Base-by-base conservation (phyloP, 1,140 invertebrate genomes). In the Tetranychus urticae region DNA sequence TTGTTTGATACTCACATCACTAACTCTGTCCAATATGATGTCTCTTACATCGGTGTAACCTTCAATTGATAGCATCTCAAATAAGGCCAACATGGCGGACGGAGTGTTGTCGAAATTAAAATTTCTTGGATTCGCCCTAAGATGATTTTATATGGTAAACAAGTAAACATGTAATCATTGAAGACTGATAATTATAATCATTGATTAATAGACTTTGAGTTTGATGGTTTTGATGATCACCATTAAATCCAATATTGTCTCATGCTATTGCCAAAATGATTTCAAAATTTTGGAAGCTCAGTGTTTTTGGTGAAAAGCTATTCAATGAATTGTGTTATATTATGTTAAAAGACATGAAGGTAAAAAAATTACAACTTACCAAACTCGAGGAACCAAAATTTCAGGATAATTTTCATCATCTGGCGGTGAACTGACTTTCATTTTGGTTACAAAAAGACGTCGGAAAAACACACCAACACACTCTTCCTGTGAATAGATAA, bases 401-500 rank as follows among this genome's bases (percentile, higher is more conserved):
- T 86, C 85, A 7, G 94, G 94, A 78, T 86, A 89, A 45, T 82
- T 82, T 72, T 89, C 83, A 69, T 85, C 84, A 45, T 78, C 76
- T 2, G 82, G 85, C 1, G 82, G 84, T 47, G 77, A 77, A 6
- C 14, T 46, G 23, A 94, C 72, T 75, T 93, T 96, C 90, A 97
- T 97, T 77, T 93, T 97, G 1, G 96, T 97, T 0, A 99, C 91
- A 74, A 91, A 96, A 3, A 99, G 84, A 63, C 89, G 79, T 60
- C 90, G 76, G 79, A 88, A 83, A 70, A 97, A 99, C 31, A 94
- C 84, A 0, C 96, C 96, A 14, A 88, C 83, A 73, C 96, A 99
- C 61, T 94, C 80, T 68, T 86, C 83, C 65, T 91, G 62, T 65
- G 10, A 59, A 62, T 64, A 50, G 3, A 31, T 50, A 36, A 39